Evolutionary conservation across 2,113 vertebrate species (phyloP).

Genomic region (Anolis sagrei): DNA sequence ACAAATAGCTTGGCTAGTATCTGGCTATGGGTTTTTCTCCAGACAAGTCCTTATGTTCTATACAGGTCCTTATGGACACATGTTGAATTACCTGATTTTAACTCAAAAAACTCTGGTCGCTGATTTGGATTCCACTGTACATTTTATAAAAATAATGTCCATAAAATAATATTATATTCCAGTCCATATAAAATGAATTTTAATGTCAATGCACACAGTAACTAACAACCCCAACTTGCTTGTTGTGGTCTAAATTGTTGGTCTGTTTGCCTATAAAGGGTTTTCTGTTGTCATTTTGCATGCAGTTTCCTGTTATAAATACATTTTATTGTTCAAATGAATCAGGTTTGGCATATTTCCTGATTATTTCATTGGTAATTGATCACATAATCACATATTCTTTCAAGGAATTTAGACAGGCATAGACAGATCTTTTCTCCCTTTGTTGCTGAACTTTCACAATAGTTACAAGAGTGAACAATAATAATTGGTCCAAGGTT

Average conservation of each 20-base stretch:
- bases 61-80: constrained; percentile 4
- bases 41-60: background rate
- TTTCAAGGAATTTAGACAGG: too few relatives aligned
- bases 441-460: too few relatives aligned
- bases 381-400: too few relatives aligned
- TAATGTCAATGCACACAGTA: background rate
- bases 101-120: background rate
- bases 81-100: background rate
- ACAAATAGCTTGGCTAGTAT: background rate
- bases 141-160: background rate
- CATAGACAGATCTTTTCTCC: too few relatives aligned
- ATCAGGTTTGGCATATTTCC: too few relatives aligned
- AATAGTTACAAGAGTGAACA: too few relatives aligned
- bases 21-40: constrained; percentile 19
- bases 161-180: background rate
- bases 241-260: background rate
- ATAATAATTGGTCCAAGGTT: too few relatives aligned
- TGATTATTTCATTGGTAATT: too few relatives aligned
- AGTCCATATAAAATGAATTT: background rate
- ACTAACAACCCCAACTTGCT: background rate
- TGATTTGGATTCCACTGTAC: background rate
- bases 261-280: background rate
- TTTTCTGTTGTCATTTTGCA: background rate
- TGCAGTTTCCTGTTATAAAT: too few relatives aligned
- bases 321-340: too few relatives aligned